Evolutionary conservation across 2,888 invertebrate species (phyloP).

Genomic region (Cantharis lateralis): DNA sequence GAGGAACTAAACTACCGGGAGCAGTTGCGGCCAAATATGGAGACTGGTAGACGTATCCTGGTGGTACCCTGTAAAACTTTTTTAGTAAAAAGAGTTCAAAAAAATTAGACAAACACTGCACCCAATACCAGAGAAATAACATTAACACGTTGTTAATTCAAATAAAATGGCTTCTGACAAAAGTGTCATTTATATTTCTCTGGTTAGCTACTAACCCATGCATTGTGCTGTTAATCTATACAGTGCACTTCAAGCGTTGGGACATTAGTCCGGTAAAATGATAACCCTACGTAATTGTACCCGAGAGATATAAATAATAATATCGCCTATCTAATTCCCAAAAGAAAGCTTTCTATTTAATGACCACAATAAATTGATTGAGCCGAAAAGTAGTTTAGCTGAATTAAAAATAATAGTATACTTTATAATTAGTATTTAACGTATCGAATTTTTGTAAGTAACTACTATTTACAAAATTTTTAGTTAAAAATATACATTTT

Average conservation of each 20-base stretch:
- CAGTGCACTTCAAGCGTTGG: constrained; percentile 37
- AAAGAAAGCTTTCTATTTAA: constrained; percentile 27
- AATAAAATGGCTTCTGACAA: constrained; percentile 5
- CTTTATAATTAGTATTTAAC: background rate
- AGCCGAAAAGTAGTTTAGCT: background rate
- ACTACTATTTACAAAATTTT: background rate
- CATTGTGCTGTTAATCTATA: constrained; percentile 40
- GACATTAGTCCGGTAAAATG: constrained; percentile 31
- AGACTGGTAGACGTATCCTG: constrained; percentile 78
- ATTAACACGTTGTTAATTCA: constrained; percentile 21
- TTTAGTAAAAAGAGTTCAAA: constrained; percentile 1
- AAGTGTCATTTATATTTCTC: constrained; percentile 36
- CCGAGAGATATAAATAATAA: constrained; percentile 22
- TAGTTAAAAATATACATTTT: background rate
- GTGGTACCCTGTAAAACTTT: constrained; percentile 43
- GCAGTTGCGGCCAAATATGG: constrained; percentile 69
- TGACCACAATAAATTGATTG: constrained; percentile 18
- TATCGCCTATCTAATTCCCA: constrained; percentile 16
- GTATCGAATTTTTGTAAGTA: background rate
- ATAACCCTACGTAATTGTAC: constrained; percentile 33
- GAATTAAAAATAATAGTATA: background rate
- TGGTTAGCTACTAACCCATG: constrained; percentile 38
- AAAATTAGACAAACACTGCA: constrained; percentile 45
- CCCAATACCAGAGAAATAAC: constrained; percentile 52
- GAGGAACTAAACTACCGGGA: constrained; percentile 70